Conservation (phyloP, 2,797 vertebrate species). For the Mus minutoides region DNA sequence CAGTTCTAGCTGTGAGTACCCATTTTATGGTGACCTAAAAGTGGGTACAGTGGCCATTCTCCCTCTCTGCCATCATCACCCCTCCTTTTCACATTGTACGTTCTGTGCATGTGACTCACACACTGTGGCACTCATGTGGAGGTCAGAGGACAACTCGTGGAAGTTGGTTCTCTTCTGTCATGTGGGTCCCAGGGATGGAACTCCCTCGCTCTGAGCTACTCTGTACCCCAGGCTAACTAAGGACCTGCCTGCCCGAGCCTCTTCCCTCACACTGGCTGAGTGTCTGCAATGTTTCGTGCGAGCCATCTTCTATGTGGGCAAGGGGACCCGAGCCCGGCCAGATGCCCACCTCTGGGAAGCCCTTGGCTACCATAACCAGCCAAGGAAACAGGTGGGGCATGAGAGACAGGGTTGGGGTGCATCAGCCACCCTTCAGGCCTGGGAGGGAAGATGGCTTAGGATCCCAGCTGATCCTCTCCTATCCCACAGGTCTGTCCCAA, state of each 20-base stretch:
- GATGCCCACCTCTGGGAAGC: slow-evolving; percentile 94
- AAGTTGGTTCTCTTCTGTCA: not conserved
- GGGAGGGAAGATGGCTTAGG: not conserved
- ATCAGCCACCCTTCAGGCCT: not conserved
- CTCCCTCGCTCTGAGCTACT: not conserved
- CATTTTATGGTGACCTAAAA: not conserved
- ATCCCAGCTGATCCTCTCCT: not conserved
- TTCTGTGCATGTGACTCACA: too few species aligned
- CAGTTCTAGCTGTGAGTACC: not conserved
- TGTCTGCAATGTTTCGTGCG: slow-evolving; percentile 91
- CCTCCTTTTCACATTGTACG: not conserved
- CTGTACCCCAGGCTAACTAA: not conserved
- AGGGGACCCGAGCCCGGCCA: slow-evolving; percentile 93
- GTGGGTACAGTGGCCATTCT: not conserved
- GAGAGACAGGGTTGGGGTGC: not conserved
- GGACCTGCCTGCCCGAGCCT: slow-evolving; percentile 44
- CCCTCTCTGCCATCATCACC: too few species aligned
- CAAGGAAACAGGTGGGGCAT: slow-evolving; percentile 82
- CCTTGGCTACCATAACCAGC: slow-evolving; percentile 87
- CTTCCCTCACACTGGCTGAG: slow-evolving; percentile 85
- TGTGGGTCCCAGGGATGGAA: not conserved
- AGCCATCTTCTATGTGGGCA: slow-evolving; percentile 96
- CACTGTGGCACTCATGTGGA: not conserved
- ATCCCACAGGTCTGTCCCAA: slow-evolving; percentile 88
- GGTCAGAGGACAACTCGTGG: not conserved